These are phyloP conservation scores for Boulengeromyrus knoepffleri DNA, from an alignment of 2,113 vertebrate genomes.

Conservation along the genomic window DNA sequence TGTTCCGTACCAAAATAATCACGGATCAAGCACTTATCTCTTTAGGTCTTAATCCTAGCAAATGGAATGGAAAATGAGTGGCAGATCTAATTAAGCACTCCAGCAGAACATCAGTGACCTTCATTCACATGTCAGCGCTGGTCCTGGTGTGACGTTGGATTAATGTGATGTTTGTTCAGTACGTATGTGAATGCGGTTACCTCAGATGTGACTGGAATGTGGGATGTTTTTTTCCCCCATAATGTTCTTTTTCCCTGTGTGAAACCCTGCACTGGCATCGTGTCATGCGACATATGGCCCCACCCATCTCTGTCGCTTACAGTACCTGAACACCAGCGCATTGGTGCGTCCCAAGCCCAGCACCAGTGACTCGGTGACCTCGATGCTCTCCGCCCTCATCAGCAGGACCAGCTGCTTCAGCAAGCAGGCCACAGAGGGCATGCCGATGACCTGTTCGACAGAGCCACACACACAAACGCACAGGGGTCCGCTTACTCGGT, in stretches of 20 bases:
- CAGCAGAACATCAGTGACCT: background rate
- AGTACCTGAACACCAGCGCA: constrained; percentile 91
- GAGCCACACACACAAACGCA: constrained; percentile 10
- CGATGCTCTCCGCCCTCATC: constrained; percentile 95
- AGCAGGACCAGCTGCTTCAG: constrained; percentile 92
- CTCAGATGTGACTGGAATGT: background rate
- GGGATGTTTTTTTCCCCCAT: background rate
- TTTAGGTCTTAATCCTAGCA: constrained; percentile 30
- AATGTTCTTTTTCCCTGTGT: background rate
- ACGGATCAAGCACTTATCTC: constrained; percentile 33
- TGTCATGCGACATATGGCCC: background rate
- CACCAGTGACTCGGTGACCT: constrained; percentile 95
- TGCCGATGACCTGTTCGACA: constrained; percentile 80
- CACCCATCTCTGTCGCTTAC: constrained; percentile 26
- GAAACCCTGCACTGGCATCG: background rate
- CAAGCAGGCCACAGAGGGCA: constrained; percentile 87
- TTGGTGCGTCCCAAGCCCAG: constrained; percentile 96
- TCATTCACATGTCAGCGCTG: background rate
- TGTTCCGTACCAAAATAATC: constrained; percentile 1
- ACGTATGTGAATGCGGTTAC: background rate
- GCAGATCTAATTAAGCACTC: constrained; percentile 14
- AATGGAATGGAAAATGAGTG: constrained; percentile 31
- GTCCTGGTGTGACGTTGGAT: background rate
- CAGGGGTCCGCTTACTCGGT: background rate
- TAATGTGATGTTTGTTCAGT: background rate